A percentile compares a stretch with the other conserved stretches of the same genome.
Evolutionary conservation across 30 jellyfish, hydroid and myxozoan genomes (phyloP).

Genomic region (Turritopsis rubra): DNA sequence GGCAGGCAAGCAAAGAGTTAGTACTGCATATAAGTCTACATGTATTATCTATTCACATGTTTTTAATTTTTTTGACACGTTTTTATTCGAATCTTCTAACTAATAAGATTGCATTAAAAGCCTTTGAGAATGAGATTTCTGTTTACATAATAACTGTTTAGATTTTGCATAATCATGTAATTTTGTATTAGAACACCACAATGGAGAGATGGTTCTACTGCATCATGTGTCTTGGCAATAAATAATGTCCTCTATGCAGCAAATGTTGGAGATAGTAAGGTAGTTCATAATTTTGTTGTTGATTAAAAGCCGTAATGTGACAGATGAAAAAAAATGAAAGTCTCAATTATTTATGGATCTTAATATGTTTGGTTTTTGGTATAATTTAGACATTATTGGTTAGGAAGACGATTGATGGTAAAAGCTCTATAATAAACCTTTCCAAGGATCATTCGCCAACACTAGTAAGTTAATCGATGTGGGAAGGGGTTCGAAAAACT

Average conservation of each 20-base stretch:
- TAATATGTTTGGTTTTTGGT: too few species aligned
- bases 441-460: conserved; percentile 62
- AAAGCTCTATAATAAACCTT: conserved; percentile 13
- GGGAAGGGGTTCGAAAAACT: background rate
- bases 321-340: too few species aligned
- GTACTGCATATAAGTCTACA: conserved; percentile 10
- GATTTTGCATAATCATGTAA: background rate
- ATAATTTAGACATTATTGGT: conserved; percentile 34
- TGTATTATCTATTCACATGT: background rate
- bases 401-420: conserved; percentile 25
- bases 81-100: too few species aligned
- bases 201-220: conserved; percentile 63
- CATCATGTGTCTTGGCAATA: conserved; percentile 32
- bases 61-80: too few species aligned
- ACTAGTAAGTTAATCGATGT: conserved; percentile 10
- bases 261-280: conserved; percentile 58
- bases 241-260: conserved; percentile 45
- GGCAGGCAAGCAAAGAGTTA: conserved; percentile 63
- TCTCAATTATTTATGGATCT: too few species aligned
- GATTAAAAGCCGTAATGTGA: too few species aligned
- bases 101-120: too few species aligned
- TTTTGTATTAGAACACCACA: conserved; percentile 32
- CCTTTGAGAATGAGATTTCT: too few species aligned
- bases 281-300: background rate
- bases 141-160: background rate